Base-by-base conservation (phyloP, 2,797 vertebrate species). In the Sebastolobus alascanus region DNA sequence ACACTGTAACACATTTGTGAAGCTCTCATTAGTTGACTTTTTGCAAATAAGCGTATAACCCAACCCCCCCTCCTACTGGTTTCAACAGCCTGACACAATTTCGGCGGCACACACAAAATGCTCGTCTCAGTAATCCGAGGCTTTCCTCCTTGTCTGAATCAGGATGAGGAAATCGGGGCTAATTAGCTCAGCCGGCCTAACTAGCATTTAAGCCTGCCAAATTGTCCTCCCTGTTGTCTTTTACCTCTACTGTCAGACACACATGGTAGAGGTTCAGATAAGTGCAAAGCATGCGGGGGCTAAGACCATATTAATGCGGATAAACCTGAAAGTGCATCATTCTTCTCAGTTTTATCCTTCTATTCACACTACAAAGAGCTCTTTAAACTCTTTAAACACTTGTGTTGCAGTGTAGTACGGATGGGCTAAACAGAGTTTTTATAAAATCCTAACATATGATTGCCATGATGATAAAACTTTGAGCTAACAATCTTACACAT, bases 141-240 rank as follows among this genome's bases (percentile, higher is more conserved):
- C 86, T 90, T 92, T 92, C 58, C 80, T 89, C 61, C 80, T 71
- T 67, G 78, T 87, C 90, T 87, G 84, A 92, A 89, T 85, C 80
- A 60, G 88, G 84, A 90, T 77, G 84, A 91, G 88, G 68, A 86
- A 91, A 92, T 92, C 75, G 6, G 73, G 65, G 86, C 72, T 94
- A 94, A 94, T 94, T 92, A 94, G 91, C 89, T 93, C 82, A 90
- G 76, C 79, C 35, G 10, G 85, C 67, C 86, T 88, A 92, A 87
- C 84, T 52, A 79, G 85, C 71, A 67, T 87, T 88, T 89, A 94
- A 93, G 85, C 82, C 63, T 83, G 18, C 86, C 70, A 86, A 90
- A 84, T 68, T 71, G 86, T 80, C 82, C 77, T 86, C 79, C 70
- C 72, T 54, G 75, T 68, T 80, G 81, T 81, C 50, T 83, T 64